Evolutionary conservation across 2,888 invertebrate genomes (phyloP).

Genomic region (Tipula confusa): DNA sequence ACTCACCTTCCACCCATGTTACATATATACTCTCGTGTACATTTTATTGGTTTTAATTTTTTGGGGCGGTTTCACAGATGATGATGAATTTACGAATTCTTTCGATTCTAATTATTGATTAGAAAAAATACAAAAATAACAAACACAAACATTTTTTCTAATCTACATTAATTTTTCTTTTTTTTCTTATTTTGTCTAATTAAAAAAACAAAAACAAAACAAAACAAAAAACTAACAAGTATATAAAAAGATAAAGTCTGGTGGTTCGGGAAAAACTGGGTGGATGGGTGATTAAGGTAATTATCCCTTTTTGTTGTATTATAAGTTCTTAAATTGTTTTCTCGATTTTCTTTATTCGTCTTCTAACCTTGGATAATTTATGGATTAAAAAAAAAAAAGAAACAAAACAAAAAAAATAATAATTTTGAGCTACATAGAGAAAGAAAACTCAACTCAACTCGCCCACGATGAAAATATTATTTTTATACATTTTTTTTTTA

Average conservation of each 20-base stretch:
- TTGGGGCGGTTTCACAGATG: slow-evolving; percentile 5
- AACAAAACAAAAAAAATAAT: too few species aligned
- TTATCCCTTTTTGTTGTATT: background rate
- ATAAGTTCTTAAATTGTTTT: background rate
- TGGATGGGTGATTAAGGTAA: background rate
- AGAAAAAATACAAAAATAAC: too few species aligned
- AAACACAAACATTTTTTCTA: background rate
- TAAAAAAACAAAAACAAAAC: too few species aligned
- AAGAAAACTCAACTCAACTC: too few species aligned
- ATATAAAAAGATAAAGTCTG: background rate
- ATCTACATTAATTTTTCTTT: background rate
- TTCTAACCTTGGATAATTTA: background rate
- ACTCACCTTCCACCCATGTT: background rate
- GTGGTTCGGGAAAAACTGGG: background rate
- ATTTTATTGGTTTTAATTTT: background rate
- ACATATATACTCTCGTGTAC: background rate
- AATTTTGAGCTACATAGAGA: background rate
- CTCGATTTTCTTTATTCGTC: background rate
- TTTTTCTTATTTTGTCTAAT: background rate
- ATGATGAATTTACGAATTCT: slow-evolving; percentile 15
- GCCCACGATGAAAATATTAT: background rate
- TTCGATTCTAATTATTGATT: slow-evolving; percentile 20
- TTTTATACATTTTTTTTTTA: background rate
- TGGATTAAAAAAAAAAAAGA: background rate
- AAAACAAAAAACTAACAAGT: slow-evolving; percentile 25